Evolutionary conservation across 2,797 vertebrate genomes (phyloP).

Genomic region (Loriculus beryllinus): DNA sequence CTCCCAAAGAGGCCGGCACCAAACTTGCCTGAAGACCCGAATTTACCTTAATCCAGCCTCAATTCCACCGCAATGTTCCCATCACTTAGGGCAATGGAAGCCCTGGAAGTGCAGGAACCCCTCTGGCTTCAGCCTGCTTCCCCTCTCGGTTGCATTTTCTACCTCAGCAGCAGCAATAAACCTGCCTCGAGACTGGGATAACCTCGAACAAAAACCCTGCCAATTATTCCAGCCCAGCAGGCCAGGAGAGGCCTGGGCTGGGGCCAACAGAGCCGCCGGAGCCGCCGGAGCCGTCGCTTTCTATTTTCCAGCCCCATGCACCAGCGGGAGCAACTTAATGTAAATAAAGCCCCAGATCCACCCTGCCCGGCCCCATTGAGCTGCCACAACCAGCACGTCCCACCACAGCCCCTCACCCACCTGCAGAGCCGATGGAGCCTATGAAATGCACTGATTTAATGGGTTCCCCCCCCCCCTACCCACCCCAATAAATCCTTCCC

Average conservation of each 20-base stretch:
- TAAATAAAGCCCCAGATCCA: background rate
- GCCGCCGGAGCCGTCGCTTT: background rate
- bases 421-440: background rate
- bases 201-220: background rate
- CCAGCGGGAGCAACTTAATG: background rate
- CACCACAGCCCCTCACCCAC: accelerated
- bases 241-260: background rate
- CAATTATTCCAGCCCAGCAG: background rate
- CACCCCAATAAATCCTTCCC: background rate
- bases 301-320: constrained; percentile 31
- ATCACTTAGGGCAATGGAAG: accelerated
- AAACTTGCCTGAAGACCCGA: background rate
- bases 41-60: background rate
- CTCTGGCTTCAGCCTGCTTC: accelerated
- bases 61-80: background rate
- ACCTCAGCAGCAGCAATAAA: background rate
- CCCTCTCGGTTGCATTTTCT: background rate
- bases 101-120: background rate
- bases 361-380: accelerated
- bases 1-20: background rate
- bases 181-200: accelerated
- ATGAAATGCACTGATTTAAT: background rate
- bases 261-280: background rate
- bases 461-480: accelerated
- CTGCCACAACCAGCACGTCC: accelerated